phyloP scores from a whole-genome alignment of 2,113 vertebrate genomes.

The Mixornis gularis region DNA sequence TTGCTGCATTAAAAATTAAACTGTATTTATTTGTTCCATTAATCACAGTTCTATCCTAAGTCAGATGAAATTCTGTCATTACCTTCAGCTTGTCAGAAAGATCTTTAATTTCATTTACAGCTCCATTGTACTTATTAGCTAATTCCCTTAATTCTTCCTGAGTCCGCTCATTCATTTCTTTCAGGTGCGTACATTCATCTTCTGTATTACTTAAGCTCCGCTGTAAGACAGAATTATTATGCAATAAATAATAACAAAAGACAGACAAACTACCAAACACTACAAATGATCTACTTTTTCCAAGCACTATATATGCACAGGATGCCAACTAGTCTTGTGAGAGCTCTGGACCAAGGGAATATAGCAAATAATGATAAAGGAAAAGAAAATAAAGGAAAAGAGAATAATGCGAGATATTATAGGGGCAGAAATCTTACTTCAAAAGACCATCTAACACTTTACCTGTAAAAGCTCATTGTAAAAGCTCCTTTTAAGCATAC shows the following conservation, averaged over 20 bases:
- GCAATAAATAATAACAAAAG: neutral
- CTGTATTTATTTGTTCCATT: neutral
- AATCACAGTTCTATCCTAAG: neutral
- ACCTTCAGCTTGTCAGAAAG: conserved; percentile 97
- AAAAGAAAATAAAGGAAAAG: neutral
- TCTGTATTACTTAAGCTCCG: conserved; percentile 95
- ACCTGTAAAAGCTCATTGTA: neutral
- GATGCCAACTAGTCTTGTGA: neutral
- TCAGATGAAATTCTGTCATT: neutral
- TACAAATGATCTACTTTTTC: neutral
- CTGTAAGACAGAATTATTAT: conserved; percentile 67
- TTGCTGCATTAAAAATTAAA: neutral
- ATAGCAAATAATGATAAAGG: neutral
- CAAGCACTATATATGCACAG: neutral
- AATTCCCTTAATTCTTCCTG: conserved; percentile 95
- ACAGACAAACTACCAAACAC: neutral
- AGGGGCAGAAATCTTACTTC: neutral
- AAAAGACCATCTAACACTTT: neutral
- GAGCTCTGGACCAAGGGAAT: neutral
- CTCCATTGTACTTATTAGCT: conserved; percentile 96
- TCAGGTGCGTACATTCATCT: conserved; percentile 98
- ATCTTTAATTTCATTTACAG: conserved; percentile 96
- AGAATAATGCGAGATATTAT: accelerated
- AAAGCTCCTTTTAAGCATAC: neutral
- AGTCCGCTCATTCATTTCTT: conserved; percentile 94